Evolutionary conservation across 2,113 vertebrate species (phyloP).

Genomic region (Tachysurus vachellii): DNA sequence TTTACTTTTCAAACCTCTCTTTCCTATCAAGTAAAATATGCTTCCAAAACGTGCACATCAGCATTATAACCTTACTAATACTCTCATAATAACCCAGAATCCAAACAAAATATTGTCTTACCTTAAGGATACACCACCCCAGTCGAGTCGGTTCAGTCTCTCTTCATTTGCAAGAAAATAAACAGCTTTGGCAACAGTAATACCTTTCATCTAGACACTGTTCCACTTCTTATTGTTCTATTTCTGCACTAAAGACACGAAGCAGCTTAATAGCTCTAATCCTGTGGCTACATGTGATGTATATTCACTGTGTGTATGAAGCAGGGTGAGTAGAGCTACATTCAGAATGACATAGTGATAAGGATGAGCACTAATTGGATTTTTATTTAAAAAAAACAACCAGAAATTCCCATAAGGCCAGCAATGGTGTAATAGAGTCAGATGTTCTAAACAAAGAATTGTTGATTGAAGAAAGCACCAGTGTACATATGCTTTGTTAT

Average conservation of each 20-base stretch:
- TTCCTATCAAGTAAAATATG: not conserved
- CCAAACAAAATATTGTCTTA: slow-evolving; percentile 22
- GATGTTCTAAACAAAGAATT: not conserved
- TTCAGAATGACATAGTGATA: not conserved
- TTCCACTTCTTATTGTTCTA: slow-evolving; percentile 81
- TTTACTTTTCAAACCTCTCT: not conserved
- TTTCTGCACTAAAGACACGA: slow-evolving; percentile 81
- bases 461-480: not conserved
- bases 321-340: not conserved
- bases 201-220: slow-evolving; percentile 61
- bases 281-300: slow-evolving; percentile 69
- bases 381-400: not conserved
- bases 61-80: slow-evolving; percentile 7
- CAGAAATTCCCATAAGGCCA: not conserved
- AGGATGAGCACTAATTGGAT: not conserved
- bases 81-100: not conserved
- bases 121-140: not conserved
- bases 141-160: not conserved
- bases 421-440: not conserved
- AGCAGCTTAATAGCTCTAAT: slow-evolving; percentile 88
- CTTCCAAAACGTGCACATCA: not conserved
- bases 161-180: not conserved
- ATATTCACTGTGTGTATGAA: not conserved
- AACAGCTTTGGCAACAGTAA: not conserved
- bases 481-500: not conserved